phyloP scores from a whole-genome alignment of 64 coral and sea anemone species.

The Exaiptasia diaphana region DNA sequence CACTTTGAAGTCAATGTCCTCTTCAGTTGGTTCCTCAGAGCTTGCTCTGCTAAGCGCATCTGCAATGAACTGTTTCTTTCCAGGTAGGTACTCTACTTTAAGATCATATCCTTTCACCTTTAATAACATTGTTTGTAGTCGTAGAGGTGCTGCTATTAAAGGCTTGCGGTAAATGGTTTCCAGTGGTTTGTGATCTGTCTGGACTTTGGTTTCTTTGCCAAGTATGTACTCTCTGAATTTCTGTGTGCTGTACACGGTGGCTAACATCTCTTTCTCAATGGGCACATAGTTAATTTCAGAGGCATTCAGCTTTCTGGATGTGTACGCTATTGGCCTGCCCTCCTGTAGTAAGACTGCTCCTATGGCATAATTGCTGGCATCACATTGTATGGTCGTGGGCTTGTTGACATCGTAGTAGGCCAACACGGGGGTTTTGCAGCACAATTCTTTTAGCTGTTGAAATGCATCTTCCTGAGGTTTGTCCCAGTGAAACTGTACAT shows the following conservation, averaged over 20 bases:
- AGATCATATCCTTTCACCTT: slow-evolving; percentile 46
- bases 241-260: slow-evolving; percentile 46
- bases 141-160: slow-evolving; percentile 15
- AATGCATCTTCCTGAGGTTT: slow-evolving; percentile 48
- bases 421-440: slow-evolving; percentile 7
- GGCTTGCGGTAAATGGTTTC: slow-evolving; percentile 44
- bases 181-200: slow-evolving; percentile 40
- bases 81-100: slow-evolving; percentile 53
- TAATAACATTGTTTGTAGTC: slow-evolving; percentile 53
- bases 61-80: slow-evolving; percentile 34
- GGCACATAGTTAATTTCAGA: slow-evolving; percentile 45
- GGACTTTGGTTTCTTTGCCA: slow-evolving; percentile 14
- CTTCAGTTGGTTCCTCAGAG: slow-evolving; percentile 25
- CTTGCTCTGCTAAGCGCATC: slow-evolving; percentile 42
- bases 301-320: slow-evolving; percentile 24
- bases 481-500: slow-evolving; percentile 52
- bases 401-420: slow-evolving; percentile 51
- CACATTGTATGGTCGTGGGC: slow-evolving; percentile 34
- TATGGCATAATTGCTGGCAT: slow-evolving; percentile 51
- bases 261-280: slow-evolving; percentile 58
- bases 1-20: slow-evolving; percentile 8
- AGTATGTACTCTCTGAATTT: slow-evolving; percentile 58
- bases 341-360: slow-evolving; percentile 51
- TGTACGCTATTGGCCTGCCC: slow-evolving; percentile 23
- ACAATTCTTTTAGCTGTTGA: slow-evolving; percentile 25